Base-by-base conservation (phyloP, 2,888 invertebrate species). In the Chrysotoxum bicinctum region DNA sequence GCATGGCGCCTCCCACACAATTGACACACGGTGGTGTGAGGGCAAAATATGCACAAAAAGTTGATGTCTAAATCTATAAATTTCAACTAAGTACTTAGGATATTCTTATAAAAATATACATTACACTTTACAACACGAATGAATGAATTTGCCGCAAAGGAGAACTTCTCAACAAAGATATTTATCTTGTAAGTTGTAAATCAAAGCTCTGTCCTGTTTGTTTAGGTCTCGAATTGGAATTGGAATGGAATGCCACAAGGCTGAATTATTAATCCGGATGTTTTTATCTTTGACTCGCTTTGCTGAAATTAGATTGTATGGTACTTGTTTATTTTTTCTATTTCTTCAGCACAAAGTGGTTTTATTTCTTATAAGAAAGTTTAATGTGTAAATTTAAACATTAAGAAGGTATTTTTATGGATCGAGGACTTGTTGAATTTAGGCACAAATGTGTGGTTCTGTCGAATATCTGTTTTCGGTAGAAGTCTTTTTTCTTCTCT, bases 201-300 rank as follows among this genome's bases (percentile, higher is more conserved):
- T 66, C 64, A 66, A 66, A 66, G 64, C 64, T 66, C 32, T 48
- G 64, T 66, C 64, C 64, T 48, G 64, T 66, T 66, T 66, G 64
- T 48, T 66, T 66, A 66, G 32, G 48, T 32, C 45, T 14, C n/a
- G n/a, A n/a, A n/a, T n/a, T n/a, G n/a, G n/a, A 48, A 48, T 48
- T 48, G 48, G 12, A 48, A 48, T 32, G 64, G 64, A 48, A 66
- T 48, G 64, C 64, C 64, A 48, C 64, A 66, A 66, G 64, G 64
- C 48, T 66, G 64, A 66, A 48, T 66, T 66, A 66, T 66, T 21
- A 66, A 26, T 66, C 64, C 64, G 64, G 48, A 66, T 66, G 64
- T 66, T n/a, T 64, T 64, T 19, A 45, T 21, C 0, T 60, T 40
- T 60, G 16, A n/a, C 10, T 56, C 19, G 1, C 1, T 37, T 58